Evolutionary conservation across 2,797 vertebrate species (phyloP).

Genomic region (Lutjanus argentimaculatus): DNA sequence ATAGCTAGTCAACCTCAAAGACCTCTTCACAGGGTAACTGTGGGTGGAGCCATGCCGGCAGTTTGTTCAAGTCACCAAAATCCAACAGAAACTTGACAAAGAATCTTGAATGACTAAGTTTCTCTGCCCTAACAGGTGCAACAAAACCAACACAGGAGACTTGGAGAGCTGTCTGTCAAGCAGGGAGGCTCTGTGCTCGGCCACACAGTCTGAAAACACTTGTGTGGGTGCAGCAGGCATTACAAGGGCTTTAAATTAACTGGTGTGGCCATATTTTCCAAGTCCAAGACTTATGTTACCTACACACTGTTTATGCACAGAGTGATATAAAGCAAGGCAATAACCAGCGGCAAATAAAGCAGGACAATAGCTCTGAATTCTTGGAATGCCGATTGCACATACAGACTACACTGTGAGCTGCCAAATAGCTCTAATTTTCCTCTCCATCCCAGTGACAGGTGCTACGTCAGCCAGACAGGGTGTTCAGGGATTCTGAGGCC

Average conservation of each 20-base stretch:
- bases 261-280: not conserved
- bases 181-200: too few relatives aligned
- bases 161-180: not conserved
- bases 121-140: not conserved
- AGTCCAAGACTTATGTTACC: not conserved
- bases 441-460: slow-evolving; percentile 28
- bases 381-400: not conserved
- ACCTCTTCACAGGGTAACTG: not conserved
- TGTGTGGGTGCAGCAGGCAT: not conserved
- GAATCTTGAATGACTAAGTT: not conserved
- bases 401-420: not conserved
- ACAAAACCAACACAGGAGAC: not conserved
- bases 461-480: not conserved
- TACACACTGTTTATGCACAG: not conserved
- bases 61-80: not conserved
- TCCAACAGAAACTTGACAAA: not conserved
- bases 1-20: not conserved
- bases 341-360: not conserved
- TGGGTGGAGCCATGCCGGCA: not conserved
- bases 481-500: slow-evolving; percentile 33
- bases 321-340: slow-evolving; percentile 8
- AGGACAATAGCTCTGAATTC: not conserved
- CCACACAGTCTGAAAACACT: not conserved
- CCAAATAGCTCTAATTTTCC: slow-evolving; percentile 23
- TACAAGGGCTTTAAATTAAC: slow-evolving; percentile 11